Conservation (phyloP, 2,888 invertebrate species). For the Diaphora mendica region DNA sequence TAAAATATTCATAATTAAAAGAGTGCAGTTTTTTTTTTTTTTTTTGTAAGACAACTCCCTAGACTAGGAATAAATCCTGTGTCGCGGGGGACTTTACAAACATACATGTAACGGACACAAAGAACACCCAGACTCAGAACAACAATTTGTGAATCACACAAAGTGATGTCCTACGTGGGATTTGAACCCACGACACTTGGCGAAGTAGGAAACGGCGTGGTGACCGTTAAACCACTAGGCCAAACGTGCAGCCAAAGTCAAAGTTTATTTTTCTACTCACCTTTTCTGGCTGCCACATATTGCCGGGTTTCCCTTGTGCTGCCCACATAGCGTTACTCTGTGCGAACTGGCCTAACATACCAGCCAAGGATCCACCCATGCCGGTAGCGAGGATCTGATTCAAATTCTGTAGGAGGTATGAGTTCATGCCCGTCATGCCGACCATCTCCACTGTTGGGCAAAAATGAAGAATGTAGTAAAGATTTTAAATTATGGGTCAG, state of each 20-base stretch:
- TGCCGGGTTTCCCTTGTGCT: conserved; percentile 61
- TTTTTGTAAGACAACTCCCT: no score
- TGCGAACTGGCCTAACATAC: conserved; percentile 75
- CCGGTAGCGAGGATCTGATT: conserved; percentile 81
- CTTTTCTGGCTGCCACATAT: conserved; percentile 71
- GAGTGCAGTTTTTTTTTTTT: no score
- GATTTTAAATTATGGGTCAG: background rate
- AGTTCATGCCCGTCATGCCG: conserved; percentile 85
- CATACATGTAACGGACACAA: no score
- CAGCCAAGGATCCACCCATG: conserved; percentile 78
- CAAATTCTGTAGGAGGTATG: conserved; percentile 82
- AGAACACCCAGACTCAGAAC: no score
- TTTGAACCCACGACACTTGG: no score
- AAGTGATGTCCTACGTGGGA: no score
- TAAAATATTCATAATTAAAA: background rate
- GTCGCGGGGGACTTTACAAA: no score
- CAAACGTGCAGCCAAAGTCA: no score
- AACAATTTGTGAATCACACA: no score
- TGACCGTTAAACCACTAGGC: no score
- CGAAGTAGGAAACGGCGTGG: no score
- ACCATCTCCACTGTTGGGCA: conserved; percentile 88
- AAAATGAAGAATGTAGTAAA: conserved; percentile 1
- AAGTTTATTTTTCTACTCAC: conserved; percentile 48
- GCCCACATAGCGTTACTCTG: conserved; percentile 63
- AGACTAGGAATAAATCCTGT: no score